Evolutionary conservation across 2,113 vertebrate species (phyloP), one percentile per base, ranked within the genome.

Genomic region (Archocentrus centrarchus): DNA sequence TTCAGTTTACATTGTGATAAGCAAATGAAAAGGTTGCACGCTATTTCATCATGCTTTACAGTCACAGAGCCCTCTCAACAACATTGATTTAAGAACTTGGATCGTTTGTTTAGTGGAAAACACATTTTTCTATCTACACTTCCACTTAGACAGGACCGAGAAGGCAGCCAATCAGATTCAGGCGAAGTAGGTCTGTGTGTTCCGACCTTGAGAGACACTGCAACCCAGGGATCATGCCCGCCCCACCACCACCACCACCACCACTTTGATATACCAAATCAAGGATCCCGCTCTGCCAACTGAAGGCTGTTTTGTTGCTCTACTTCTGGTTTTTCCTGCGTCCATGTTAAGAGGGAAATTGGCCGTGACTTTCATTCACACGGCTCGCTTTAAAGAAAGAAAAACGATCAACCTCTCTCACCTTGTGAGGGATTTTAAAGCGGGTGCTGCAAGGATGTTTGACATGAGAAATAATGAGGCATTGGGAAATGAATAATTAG

Each of bases 211-310:
- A 91, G 79, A 91, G 80, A 85, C 83, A 86, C 66, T 10, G 76
- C 87, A 88, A 86, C 86, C 75, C 41, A 3, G 79, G 78, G 83
- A 89, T 84, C 75, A 6, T 7, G 27, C 84, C 86, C 68, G 61
- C 35, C 35, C 35, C 35, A 7, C 37, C 37, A 39, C 37, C 37
- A 39, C 37, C n/a, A n/a, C n/a, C n/a, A n/a, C n/a, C 37, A 39
- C 7, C 37, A 39, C 37, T 94, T 94, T 93, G 88, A 94, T 94
- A 88, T 86, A 47, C 79, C 85, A 84, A 92, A 93, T 92, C 90
- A 91, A 88, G 90, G 91, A 93, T 82, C 86, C 84, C 11, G 85
- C 86, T 88, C 15, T 7, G 5, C 66, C 83, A 84, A 79, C 82
- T 82, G 87, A 93, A 93, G 92, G 92, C 83, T 84, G 83, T 88